A percentile compares a stretch with the other conserved stretches of the same genome.
Evolutionary conservation across 2,797 vertebrate genomes (phyloP).

Genomic region (Sebastiscus albofasciatus): DNA sequence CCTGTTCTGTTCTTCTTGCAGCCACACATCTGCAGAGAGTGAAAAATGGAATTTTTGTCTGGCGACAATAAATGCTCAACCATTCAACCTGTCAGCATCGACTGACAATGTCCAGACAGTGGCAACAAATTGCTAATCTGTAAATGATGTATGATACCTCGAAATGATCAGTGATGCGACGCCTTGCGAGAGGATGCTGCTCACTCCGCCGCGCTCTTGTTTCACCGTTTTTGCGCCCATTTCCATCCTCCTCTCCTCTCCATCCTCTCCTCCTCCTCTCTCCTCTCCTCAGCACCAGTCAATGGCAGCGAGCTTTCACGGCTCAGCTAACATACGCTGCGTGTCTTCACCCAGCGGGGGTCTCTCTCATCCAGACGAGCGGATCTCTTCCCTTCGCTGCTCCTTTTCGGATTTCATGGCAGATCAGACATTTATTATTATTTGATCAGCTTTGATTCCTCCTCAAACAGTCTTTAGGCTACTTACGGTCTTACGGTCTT

Average conservation of each 20-base stretch:
- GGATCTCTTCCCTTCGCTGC: constrained; percentile 34
- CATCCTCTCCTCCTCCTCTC: too few relatives aligned
- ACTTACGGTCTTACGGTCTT: constrained; percentile 55
- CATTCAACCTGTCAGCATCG: constrained; percentile 21
- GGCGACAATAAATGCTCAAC: constrained; percentile 27
- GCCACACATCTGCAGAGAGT: constrained; percentile 59
- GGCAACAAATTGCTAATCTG: constrained; percentile 31
- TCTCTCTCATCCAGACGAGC: constrained; percentile 74
- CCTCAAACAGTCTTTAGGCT: constrained; percentile 48
- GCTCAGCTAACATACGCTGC: constrained; percentile 69
- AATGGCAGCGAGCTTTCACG: constrained; percentile 73
- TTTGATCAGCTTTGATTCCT: constrained; percentile 63
- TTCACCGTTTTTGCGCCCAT: constrained; percentile 62
- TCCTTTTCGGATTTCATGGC: constrained; percentile 58
- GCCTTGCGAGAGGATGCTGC: constrained; percentile 36
- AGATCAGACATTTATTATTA: constrained; percentile 60
- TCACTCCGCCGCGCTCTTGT: constrained; percentile 48
- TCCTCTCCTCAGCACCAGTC: constrained; percentile 55
- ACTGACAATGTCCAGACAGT: constrained; percentile 18
- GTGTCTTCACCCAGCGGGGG: constrained; percentile 77
- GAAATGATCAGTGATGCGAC: constrained; percentile 53
- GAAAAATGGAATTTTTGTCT: background rate
- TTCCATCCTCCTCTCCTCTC: constrained; percentile 41
- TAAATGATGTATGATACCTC: constrained; percentile 56
- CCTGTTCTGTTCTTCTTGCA: constrained; percentile 10